Base-by-base conservation (phyloP, 2,888 invertebrate genomes). In the Koerneria pararmatus region DNA sequence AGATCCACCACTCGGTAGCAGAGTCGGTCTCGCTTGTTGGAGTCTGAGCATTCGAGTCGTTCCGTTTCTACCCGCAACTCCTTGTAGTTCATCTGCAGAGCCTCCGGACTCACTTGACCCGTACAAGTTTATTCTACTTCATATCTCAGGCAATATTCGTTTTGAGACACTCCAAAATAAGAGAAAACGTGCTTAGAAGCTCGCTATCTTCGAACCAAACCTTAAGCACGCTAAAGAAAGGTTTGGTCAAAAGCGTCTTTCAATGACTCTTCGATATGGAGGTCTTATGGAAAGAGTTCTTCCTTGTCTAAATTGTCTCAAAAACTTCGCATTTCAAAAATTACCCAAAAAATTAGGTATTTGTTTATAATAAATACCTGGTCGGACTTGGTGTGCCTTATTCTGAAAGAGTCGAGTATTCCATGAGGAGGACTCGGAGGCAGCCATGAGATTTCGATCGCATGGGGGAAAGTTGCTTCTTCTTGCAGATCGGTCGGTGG, bases 381-480 rank as follows among this genome's bases (percentile, higher is more conserved):
- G 41, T 75, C 79, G 24, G 66, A 69, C 27, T 76, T 76, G 32
- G 83, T 83, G 72, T 82, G 77, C 53, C 83, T 75, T 32, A 83
- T 79, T 54, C 78, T 74, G 76, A 84, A 83, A 64, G 71, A 76
- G 68, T 83, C 83, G 49, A 83, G 69, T 61, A 76, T 71, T 61
- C 83, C 83, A 64, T 83, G 78, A 8, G 83, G 82, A 27, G 83
- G 83, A 6, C 70, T 70, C 22, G 83, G 83, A 29, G 83, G 77
- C 51, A 79, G 69, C 76, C 82, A 83, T 4, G 80, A 80, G 61
- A 83, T 77, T 68, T 82, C 80, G 60, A 83, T 74, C 22, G 83
- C 79, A 64, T 78, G 77, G 3, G 80, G 78, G 70, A 78, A 74
- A 5, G 74, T 71, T 27, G 75, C 74, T 54, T 83, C 83, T 66